Percentiles rank a stretch among this genome's conserved stretches.
phyloP scores from a whole-genome alignment of 1,140 invertebrate species.

The Orchesella cincta region DNA sequence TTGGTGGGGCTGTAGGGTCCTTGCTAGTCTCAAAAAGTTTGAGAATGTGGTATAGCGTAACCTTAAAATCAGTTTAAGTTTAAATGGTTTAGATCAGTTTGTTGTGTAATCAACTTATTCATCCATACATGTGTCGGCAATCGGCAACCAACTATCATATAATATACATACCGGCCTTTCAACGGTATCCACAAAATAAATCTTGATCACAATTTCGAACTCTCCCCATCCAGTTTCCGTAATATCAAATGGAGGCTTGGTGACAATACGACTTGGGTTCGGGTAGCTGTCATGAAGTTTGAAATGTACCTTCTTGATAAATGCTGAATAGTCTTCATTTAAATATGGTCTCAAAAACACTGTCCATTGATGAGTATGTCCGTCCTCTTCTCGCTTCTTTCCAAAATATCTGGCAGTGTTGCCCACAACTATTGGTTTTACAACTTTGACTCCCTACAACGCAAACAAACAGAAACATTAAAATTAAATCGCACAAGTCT shows the following conservation, averaged over 20 bases:
- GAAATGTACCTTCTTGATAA: slow-evolving; percentile 96
- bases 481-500: slow-evolving; percentile 25
- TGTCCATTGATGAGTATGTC: slow-evolving; percentile 98
- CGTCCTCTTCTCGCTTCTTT: slow-evolving; percentile 96
- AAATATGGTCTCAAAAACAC: slow-evolving; percentile 94
- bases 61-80: slow-evolving; percentile 64
- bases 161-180: slow-evolving; percentile 82
- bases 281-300: slow-evolving; percentile 97
- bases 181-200: slow-evolving; percentile 96
- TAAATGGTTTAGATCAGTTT: not conserved
- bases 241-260: slow-evolving; percentile 91
- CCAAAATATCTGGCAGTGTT: slow-evolving; percentile 94
- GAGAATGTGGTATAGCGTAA: slow-evolving; percentile 92
- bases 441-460: slow-evolving; percentile 78
- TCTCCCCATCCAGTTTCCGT: slow-evolving; percentile 99
- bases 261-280: slow-evolving; percentile 88
- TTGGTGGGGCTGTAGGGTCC: slow-evolving; percentile 60
- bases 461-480: slow-evolving; percentile 34
- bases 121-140: not conserved
- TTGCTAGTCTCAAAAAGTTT: slow-evolving; percentile 88
- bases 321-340: slow-evolving; percentile 91
- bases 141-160: not conserved
- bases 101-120: not conserved
- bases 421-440: slow-evolving; percentile 96
- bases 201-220: slow-evolving; percentile 98